Conservation (phyloP, 2,113 vertebrate genomes). For the Macquaria ambigua region DNA sequence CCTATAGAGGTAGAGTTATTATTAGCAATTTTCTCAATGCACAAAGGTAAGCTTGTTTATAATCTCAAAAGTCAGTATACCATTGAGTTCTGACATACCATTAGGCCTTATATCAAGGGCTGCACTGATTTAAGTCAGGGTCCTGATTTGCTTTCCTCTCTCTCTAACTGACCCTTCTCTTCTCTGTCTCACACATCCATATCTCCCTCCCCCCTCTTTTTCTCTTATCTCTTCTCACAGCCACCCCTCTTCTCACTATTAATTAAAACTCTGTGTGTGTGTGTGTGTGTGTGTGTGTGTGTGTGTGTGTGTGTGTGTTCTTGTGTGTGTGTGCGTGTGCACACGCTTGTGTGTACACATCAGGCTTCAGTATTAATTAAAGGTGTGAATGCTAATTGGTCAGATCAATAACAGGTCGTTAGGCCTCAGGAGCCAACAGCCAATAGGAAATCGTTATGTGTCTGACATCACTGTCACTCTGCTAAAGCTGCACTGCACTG, state of each 20-base stretch:
- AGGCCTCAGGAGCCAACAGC: slow-evolving; percentile 71
- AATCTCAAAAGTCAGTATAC: slow-evolving; percentile 36
- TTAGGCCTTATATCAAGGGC: slow-evolving; percentile 29
- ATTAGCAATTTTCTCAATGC: slow-evolving; percentile 6
- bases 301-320: not conserved
- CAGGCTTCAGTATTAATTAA: slow-evolving; percentile 82
- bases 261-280: slow-evolving; percentile 61
- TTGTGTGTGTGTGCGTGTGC: not conserved
- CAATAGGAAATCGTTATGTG: slow-evolving; percentile 81
- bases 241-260: slow-evolving; percentile 57
- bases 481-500: slow-evolving; percentile 54
- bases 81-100: slow-evolving; percentile 20
- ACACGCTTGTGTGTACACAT: slow-evolving; percentile 9
- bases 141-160: slow-evolving; percentile 36
- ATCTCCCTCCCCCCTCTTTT: slow-evolving; percentile 15
- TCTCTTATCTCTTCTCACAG: slow-evolving; percentile 68
- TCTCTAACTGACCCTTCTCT: slow-evolving; percentile 43
- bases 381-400: slow-evolving; percentile 83
- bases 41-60: slow-evolving; percentile 18
- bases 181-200: slow-evolving; percentile 39
- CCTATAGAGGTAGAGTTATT: not conserved
- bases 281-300: not conserved
- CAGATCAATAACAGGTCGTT: slow-evolving; percentile 78
- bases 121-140: slow-evolving; percentile 29
- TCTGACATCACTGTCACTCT: slow-evolving; percentile 80